Conservation (phyloP, 2,797 vertebrate genomes). For the Mionectes olivaceus region DNA sequence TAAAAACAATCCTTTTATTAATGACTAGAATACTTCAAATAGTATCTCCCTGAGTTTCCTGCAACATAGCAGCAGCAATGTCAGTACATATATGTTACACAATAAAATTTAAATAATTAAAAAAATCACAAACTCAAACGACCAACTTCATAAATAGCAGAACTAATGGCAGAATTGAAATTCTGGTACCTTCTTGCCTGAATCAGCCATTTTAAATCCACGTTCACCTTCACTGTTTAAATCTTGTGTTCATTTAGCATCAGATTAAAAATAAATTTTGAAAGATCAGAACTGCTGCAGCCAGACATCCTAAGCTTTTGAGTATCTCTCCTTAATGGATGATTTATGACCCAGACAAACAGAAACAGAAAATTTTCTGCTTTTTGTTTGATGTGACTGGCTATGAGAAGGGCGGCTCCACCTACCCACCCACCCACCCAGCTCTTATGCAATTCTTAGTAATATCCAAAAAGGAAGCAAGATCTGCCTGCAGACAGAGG, state of each 20-base stretch:
- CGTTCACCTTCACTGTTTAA: background rate
- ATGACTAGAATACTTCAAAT: background rate
- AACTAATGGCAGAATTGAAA: background rate
- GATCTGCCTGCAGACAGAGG: background rate
- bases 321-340: background rate
- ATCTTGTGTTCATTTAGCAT: constrained; percentile 2
- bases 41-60: background rate
- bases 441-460: constrained; percentile 12
- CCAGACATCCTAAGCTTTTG: background rate
- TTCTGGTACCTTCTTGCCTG: background rate
- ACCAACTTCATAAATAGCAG: background rate
- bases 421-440: background rate
- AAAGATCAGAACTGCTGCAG: background rate
- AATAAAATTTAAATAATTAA: background rate
- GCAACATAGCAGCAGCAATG: background rate
- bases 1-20: background rate
- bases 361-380: constrained; percentile 20
- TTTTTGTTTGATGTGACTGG: background rate
- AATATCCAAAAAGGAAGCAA: background rate
- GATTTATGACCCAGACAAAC: constrained; percentile 1
- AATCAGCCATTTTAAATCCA: background rate
- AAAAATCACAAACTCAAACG: background rate
- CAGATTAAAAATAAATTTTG: constrained; percentile 24
- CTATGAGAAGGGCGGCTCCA: background rate
- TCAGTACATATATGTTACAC: background rate